Evolutionary conservation across 2,888 invertebrate species (phyloP), one percentile per base, ranked within the genome.

Genomic region (Altica lythri): DNA sequence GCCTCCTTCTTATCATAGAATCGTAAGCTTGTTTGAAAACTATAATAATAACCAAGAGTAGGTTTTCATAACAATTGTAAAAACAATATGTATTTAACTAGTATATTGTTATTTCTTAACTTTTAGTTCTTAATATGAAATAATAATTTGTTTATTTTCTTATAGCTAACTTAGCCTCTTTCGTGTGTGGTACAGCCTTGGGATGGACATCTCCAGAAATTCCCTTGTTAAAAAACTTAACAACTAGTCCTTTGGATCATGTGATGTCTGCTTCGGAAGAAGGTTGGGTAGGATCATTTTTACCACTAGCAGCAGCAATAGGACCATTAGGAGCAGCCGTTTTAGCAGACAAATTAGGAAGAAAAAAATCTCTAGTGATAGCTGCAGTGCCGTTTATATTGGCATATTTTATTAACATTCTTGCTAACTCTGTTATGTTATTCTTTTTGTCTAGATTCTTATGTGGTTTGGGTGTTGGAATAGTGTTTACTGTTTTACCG

Each of bases 281-380:
- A 27, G 79, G 81, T 1, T 83, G 82, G 82, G 74, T 83, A 32
- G 82, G 80, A 1, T 80, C 80, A 0, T 69, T 81, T 25, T 64
- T 80, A 9, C 75, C 81, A 0, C 47, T 81, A 22, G 82, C 82
- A 1, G 80, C 82, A 1, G 74, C 76, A 1, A 55, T 79, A 73
- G 89, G 90, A 1, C 86, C 89, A 0, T 85, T 89, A 67, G 70
- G 82, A n/a, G 88, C 86, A 0, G 90, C 89, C 8, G 80, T 82
- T 4, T 74, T 83, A 2, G 84, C 86, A 0, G 84, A 87, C 43
- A 82, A 76, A 64, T 77, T 86, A 45, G 90, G 90, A 0, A 79
- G 89, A 13, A 90, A 88, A 75, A 82, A 81, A 78, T 83, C 86
- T 0, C 75, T 91, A 2, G 71, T 90, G 2, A 73, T 82, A 3